Evolutionary conservation across 2,113 vertebrate genomes (phyloP), one percentile per base, ranked within the genome.

Genomic region (Oncorhynchus masou): DNA sequence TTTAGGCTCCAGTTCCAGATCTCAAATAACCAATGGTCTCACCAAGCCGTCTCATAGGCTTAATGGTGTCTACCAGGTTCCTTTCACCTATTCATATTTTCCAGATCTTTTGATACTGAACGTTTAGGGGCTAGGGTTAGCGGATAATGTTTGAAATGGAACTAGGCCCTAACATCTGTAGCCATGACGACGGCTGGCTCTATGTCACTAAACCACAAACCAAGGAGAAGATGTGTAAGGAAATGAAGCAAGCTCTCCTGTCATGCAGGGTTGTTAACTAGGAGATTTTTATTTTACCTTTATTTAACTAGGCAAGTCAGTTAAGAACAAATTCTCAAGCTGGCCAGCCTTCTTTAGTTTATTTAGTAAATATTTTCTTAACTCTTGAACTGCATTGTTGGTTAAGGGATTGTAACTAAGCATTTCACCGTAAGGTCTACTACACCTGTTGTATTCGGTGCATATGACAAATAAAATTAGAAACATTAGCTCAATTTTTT

Each of bases 401-500:
- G 11, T 67, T 27, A 29, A 16, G 5, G 16, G 15, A 16, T 45
- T 16, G 31, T 69, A 19, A 69, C 12, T 22, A 62, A 39, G n/a
- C 24, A 9, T 19, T 22, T 57, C 15, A 25, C 39, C 0, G 39
- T 39, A 39, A 39, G 39, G 7, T 39, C 39, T 39, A 39, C 39
- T 39, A 39, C 8, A 9, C 7, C 39, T 45, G 39, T 45, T 45
- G 39, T 45, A 45, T 45, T 45, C 9, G 39, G 39, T 9, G 39
- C 9, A 45, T 11, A 9, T 45, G 39, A 45, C 39, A 45, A 45
- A 45, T 11, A 11, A 11, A 45, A 45, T 12, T 11, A 11, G 9
- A 64, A 51, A 74, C 39, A 16, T 25, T 49, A 62, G 74, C 73
- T 71, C 66, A 13, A 16, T 48, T 34, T 51, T n/a, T 31, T 62